phyloP scores from a whole-genome alignment of 2,113 vertebrate genomes.

The Rafetus swinhoei region DNA sequence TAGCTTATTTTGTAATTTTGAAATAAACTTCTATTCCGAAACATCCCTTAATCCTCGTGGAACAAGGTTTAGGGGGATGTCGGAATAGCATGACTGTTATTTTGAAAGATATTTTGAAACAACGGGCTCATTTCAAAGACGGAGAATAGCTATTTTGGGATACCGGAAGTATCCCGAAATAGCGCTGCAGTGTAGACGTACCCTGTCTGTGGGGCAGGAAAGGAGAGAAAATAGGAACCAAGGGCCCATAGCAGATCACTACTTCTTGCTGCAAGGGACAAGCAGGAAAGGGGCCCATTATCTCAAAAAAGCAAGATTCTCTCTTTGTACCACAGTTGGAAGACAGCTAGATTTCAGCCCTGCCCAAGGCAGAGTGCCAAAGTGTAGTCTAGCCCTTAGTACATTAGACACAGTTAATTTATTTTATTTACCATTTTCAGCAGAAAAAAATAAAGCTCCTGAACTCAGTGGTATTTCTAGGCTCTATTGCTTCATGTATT shows the following conservation, averaged over 20 bases:
- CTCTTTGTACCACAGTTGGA: background rate
- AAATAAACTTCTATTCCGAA: too few relatives aligned
- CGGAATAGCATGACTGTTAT: too few relatives aligned
- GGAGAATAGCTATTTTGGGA: too few relatives aligned
- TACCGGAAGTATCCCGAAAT: too few relatives aligned
- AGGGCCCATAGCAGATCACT: fast-evolving
- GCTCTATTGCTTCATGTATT: background rate
- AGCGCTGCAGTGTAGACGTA: too few relatives aligned
- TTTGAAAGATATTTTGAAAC: too few relatives aligned
- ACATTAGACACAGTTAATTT: fast-evolving
- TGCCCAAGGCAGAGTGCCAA: background rate
- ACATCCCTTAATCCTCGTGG: too few relatives aligned
- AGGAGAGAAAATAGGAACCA: fast-evolving
- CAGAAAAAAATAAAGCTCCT: background rate
- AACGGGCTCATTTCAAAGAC: too few relatives aligned
- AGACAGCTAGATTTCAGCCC: background rate
- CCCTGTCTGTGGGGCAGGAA: background rate
- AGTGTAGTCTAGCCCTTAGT: background rate
- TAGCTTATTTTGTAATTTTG: too few relatives aligned
- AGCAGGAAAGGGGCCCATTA: background rate
- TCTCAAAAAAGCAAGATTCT: background rate
- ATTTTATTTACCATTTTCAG: background rate
- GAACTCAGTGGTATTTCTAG: background rate
- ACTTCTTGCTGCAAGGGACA: background rate
- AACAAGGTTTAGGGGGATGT: too few relatives aligned